Evolutionary conservation across 2,888 invertebrate species (phyloP), one percentile per base, ranked within the genome.

Genomic region (Eupithecia dodoneata): DNA sequence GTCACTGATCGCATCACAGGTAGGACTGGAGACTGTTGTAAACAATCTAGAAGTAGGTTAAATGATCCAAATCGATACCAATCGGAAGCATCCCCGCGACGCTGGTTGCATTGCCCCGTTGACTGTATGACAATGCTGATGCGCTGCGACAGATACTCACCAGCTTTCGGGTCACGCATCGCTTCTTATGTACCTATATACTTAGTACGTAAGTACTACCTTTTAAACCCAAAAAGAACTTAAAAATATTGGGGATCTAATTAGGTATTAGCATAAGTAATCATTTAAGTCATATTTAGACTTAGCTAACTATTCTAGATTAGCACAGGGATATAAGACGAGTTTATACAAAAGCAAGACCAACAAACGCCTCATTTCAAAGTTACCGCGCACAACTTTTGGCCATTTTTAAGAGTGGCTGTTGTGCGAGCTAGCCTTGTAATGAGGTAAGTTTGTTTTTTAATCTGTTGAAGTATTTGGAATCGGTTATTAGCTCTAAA

Each of bases 401-500:
- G 42, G 41, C 13, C 66, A 42, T 30, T 30, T 3, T 30, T 4
- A 63, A 12, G 10, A 63, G 30, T 30, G 63, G 10, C 30, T 12
- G 10, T 47, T 47, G 12, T 70, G 18, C 13, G 70, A 70, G 44
- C 9, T 70, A 45, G 10, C 70, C n/a, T 70, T 70, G 70, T 49
- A 10, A 70, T 18, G 70, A 70, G 70, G 73, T 66, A 49, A 42
- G 18, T 63, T 55, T 41, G 41, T 65, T 66, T 66, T 42, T 12
- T 5, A 52, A 66, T 10, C 66, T 66, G 66, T 65, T 66, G 66
- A 66, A 66, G 42, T 66, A 18, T 42, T 41, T 42, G 42, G 15
- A 66, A 63, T 63, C 63, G 66, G 79, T 70, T 71, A 71, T 77
- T 78, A 82, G 79, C 79, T 63, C 78, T 81, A 75, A 30, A 76